Conservation (phyloP, 2,113 vertebrate species). For the Melanocharis versteri region DNA sequence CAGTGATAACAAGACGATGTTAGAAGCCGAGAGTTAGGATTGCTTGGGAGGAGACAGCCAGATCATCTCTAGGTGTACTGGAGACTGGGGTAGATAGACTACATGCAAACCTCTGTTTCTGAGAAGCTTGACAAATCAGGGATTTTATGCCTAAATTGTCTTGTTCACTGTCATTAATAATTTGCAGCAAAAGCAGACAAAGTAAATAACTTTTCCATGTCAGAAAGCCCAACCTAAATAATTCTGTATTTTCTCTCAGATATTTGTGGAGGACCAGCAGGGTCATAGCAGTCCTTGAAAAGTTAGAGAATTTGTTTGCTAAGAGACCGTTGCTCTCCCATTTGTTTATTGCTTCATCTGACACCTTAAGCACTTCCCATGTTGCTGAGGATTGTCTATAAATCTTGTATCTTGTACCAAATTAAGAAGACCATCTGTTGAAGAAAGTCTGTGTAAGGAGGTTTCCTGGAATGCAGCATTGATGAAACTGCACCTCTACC, state of each 20-base stretch:
- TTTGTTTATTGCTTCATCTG: constrained; percentile 15
- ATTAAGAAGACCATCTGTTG: constrained; percentile 37
- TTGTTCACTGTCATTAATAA: background rate
- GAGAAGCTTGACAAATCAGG: background rate
- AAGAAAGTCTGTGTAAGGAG: background rate
- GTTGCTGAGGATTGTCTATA: background rate
- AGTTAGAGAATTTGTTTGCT: background rate
- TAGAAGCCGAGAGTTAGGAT: background rate
- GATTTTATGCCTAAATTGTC: background rate
- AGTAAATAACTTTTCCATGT: background rate
- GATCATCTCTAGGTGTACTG: background rate
- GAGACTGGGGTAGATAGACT: background rate
- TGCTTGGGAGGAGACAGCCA: background rate
- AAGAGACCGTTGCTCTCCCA: background rate
- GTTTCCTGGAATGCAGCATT: background rate
- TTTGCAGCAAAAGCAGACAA: background rate
- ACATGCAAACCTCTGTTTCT: background rate
- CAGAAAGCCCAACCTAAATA: background rate
- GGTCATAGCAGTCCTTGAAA: background rate
- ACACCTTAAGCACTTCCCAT: background rate
- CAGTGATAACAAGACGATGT: background rate
- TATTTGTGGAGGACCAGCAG: background rate
- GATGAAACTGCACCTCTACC: background rate
- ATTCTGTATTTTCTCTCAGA: background rate
- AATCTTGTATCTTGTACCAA: constrained; percentile 13